These are phyloP conservation scores for Pocota personata DNA, from an alignment of 2,888 invertebrate genomes.

Conservation along the genomic window DNA sequence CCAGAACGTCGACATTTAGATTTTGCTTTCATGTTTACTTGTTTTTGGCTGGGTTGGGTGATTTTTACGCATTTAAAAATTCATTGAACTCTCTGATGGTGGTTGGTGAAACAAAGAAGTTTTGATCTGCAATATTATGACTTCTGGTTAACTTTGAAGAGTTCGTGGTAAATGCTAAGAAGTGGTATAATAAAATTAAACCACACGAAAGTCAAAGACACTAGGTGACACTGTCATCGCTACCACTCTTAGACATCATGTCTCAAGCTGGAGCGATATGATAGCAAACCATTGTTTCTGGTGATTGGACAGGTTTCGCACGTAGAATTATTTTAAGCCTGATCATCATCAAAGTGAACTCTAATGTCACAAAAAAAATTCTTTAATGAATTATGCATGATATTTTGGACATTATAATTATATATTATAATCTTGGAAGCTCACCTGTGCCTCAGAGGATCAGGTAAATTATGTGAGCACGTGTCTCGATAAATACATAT, in stretches of 20 bases:
- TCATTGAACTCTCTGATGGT: constrained; percentile 36
- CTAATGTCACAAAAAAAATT: constrained; percentile 1
- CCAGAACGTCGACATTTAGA: constrained; percentile 6
- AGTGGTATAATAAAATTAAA: constrained; percentile 9
- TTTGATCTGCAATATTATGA: constrained; percentile 1
- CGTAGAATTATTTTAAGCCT: background rate
- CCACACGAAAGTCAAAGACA: constrained; percentile 9
- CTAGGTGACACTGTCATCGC: constrained; percentile 6
- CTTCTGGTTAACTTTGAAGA: background rate
- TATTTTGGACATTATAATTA: constrained; percentile 11
- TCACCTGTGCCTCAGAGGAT: background rate
- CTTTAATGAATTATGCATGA: constrained; percentile 32
- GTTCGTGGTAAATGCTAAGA: constrained; percentile 4
- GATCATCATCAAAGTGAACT: constrained; percentile 2
- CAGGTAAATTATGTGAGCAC: constrained; percentile 26
- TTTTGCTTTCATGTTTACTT: constrained; percentile 10
- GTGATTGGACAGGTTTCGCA: constrained; percentile 17
- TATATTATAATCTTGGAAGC: background rate
- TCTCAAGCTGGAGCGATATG: background rate
- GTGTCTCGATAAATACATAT: constrained; percentile 27
- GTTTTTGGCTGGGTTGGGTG: background rate
- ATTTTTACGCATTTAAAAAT: constrained; percentile 13
- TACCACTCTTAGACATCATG: constrained; percentile 13
- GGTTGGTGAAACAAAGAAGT: background rate
- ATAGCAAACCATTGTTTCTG: constrained; percentile 11